phyloP scores from a whole-genome alignment of 2,888 invertebrate species.

The Dromius quadrimaculatus region DNA sequence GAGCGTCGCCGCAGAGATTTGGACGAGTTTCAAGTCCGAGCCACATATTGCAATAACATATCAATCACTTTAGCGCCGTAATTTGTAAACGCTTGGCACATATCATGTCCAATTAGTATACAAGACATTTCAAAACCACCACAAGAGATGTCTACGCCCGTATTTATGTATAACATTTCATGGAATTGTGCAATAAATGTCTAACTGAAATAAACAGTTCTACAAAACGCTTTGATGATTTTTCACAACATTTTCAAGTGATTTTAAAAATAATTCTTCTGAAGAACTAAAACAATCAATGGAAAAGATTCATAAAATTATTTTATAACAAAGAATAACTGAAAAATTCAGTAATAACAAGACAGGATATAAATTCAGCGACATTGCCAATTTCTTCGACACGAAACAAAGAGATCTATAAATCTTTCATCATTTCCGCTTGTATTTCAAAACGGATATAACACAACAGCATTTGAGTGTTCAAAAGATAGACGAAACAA shows the following conservation, averaged over 20 bases:
- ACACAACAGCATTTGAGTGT: slow-evolving; percentile 8
- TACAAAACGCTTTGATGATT: too few relatives aligned
- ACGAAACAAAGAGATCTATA: too few relatives aligned
- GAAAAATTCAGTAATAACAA: too few relatives aligned
- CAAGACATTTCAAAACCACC: slow-evolving; percentile 16
- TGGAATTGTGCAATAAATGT: neutral
- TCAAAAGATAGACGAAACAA: slow-evolving; percentile 10
- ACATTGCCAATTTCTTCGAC: too few relatives aligned
- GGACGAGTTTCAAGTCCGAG: slow-evolving; percentile 18
- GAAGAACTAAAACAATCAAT: too few relatives aligned
- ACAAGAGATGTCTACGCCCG: neutral
- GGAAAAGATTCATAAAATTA: too few relatives aligned
- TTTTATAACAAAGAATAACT: too few relatives aligned
- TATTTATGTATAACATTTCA: slow-evolving; percentile 13
- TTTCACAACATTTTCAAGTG: too few relatives aligned
- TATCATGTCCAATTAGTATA: slow-evolving; percentile 28
- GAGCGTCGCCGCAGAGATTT: neutral
- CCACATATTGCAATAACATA: slow-evolving; percentile 6
- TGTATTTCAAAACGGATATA: neutral
- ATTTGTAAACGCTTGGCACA: slow-evolving; percentile 28
- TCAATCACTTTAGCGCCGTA: slow-evolving; percentile 29
- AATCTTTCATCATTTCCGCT: slow-evolving; percentile 21
- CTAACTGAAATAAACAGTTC: neutral
- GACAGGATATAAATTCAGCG: too few relatives aligned
- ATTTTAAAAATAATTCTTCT: too few relatives aligned